phyloP scores from a whole-genome alignment of 2,113 vertebrate genomes.

The Bufo bufo region DNA sequence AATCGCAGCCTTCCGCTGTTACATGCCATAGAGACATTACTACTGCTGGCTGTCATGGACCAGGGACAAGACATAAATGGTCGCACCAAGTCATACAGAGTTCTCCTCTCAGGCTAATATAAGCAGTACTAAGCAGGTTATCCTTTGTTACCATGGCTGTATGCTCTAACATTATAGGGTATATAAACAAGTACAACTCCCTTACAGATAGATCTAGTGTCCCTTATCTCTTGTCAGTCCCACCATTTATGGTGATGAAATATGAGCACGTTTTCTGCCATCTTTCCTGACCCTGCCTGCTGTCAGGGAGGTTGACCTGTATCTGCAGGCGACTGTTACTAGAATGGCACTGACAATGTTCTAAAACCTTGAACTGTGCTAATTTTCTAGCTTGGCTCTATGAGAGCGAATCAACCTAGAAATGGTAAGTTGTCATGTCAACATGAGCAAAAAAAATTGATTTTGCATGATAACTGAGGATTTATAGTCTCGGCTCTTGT shows the following conservation, averaged over 20 bases:
- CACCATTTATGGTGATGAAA: neutral
- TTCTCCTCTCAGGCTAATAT: neutral
- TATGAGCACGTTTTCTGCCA: neutral
- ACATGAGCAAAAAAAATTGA: constrained; percentile 29
- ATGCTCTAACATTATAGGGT: neutral
- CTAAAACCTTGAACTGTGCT: constrained; percentile 41
- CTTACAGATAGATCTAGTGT: neutral
- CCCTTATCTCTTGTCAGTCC: neutral
- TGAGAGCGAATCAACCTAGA: neutral
- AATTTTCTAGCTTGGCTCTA: constrained; percentile 42
- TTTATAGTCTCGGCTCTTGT: constrained; percentile 22
- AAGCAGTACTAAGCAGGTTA: neutral
- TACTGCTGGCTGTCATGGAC: no score
- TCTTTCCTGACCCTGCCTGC: constrained; percentile 7
- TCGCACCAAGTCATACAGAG: no score
- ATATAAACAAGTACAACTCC: neutral
- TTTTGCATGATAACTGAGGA: constrained; percentile 27
- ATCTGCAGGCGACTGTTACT: constrained; percentile 10
- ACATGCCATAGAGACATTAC: no score
- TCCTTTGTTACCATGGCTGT: neutral
- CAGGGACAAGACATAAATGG: no score
- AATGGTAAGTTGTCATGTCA: constrained; percentile 24
- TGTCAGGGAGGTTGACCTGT: neutral
- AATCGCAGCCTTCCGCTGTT: no score
- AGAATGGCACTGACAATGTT: constrained; percentile 35